Percentiles rank a stretch among this genome's conserved stretches.
Evolutionary conservation across 2,797 vertebrate species (phyloP).

Genomic region (Myotis planiceps): DNA sequence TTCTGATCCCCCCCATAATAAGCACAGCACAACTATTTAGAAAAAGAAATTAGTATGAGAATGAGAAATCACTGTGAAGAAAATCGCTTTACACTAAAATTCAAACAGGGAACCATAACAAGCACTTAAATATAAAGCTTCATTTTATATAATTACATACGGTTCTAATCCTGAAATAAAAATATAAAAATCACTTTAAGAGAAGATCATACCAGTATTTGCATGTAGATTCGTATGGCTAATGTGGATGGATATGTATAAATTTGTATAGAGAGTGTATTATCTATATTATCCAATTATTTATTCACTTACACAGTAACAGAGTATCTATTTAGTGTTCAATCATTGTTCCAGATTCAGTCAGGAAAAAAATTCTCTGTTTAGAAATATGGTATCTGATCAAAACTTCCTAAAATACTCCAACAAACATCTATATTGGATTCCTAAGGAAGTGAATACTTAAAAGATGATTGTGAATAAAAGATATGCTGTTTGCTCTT

Average conservation of each 20-base stretch:
- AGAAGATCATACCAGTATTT: neutral
- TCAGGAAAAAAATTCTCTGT: neutral
- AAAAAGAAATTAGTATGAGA: neutral
- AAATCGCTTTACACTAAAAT: neutral
- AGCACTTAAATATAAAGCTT: neutral
- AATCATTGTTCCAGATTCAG: neutral
- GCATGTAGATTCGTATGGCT: neutral
- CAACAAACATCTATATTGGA: neutral
- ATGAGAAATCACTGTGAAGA: neutral
- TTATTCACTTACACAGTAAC: neutral
- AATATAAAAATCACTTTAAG: neutral
- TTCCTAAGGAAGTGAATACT: conserved; percentile 1
- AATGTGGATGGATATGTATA: neutral
- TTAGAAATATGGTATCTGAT: conserved; percentile 7
- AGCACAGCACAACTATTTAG: neutral
- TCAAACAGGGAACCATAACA: neutral
- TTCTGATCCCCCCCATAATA: neutral
- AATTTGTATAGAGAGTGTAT: neutral
- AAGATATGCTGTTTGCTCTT: neutral
- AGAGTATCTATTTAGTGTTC: neutral
- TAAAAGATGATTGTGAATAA: neutral
- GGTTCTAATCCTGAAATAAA: neutral
- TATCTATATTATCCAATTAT: neutral
- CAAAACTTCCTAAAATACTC: conserved; percentile 29
- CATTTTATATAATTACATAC: neutral